phyloP scores from a whole-genome alignment of 2,888 invertebrate species.

The Laothoe populi region DNA sequence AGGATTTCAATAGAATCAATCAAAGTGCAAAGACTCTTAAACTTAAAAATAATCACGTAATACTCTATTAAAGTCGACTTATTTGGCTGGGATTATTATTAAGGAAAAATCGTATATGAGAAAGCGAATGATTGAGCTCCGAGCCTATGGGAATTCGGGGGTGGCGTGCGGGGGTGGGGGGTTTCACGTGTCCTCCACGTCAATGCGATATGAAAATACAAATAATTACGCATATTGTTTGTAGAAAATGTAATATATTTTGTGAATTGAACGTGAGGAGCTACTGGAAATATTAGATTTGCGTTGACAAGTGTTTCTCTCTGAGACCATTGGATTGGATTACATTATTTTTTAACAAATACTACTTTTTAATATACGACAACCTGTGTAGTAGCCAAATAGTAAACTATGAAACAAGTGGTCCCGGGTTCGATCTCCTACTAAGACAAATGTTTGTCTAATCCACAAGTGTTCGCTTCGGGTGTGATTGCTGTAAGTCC shows the following conservation, averaged over 20 bases:
- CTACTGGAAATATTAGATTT: not conserved
- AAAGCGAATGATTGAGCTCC: constrained; percentile 80
- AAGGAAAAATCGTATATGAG: constrained; percentile 49
- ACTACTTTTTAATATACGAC: too few species aligned
- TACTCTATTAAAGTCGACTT: constrained; percentile 10
- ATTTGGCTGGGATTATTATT: constrained; percentile 37
- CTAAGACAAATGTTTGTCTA: too few species aligned
- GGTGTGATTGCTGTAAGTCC: too few species aligned
- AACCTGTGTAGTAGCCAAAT: too few species aligned
- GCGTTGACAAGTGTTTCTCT: not conserved
- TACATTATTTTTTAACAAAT: too few species aligned
- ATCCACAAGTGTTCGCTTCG: too few species aligned
- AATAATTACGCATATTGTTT: constrained; percentile 35
- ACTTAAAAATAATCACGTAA: not conserved
- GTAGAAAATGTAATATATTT: constrained; percentile 20
- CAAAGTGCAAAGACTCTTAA: not conserved
- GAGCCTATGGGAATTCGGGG: constrained; percentile 75
- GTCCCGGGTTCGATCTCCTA: too few species aligned
- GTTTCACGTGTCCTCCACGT: constrained; percentile 69
- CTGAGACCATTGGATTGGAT: not conserved
- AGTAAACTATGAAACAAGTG: too few species aligned
- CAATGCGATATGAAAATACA: constrained; percentile 62
- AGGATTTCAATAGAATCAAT: too few species aligned
- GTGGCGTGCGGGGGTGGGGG: constrained; percentile 45
- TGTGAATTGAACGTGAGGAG: constrained; percentile 13